Evolutionary conservation across 2,888 invertebrate species (phyloP).

Genomic region (Ligdia adustata): DNA sequence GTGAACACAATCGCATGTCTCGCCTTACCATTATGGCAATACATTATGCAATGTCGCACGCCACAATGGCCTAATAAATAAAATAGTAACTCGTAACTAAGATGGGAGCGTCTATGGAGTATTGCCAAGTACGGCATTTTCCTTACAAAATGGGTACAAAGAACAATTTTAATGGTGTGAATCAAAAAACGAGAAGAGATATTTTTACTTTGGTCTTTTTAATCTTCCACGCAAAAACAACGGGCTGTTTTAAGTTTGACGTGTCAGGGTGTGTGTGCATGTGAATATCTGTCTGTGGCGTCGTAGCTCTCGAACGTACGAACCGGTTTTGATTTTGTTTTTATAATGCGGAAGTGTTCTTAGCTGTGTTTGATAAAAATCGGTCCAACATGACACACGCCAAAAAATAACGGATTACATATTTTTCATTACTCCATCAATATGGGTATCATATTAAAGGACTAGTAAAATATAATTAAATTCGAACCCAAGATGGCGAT

Average conservation of each 20-base stretch:
- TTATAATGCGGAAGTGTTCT: no score
- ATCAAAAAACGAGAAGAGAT: not conserved
- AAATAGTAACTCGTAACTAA: conserved; percentile 38
- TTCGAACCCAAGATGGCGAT: no score
- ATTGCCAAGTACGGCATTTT: conserved; percentile 17
- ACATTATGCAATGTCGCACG: conserved; percentile 46
- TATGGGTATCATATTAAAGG: no score
- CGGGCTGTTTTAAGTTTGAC: not conserved
- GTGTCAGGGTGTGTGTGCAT: no score
- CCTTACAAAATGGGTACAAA: no score
- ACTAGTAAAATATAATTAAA: no score
- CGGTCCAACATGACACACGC: no score
- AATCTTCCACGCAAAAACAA: not conserved
- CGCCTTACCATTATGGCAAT: conserved; percentile 42
- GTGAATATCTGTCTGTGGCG: not conserved
- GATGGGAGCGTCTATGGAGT: conserved; percentile 49
- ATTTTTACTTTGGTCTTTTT: not conserved
- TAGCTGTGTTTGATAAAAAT: no score
- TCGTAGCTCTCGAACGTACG: not conserved
- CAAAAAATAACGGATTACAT: no score
- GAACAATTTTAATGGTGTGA: no score
- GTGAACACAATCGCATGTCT: conserved; percentile 49
- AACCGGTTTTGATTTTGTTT: not conserved
- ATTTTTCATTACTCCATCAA: no score
- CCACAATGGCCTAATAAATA: conserved; percentile 50